Evolutionary conservation across 2,888 invertebrate species (phyloP).

Genomic region (Cephus pygmeus): DNA sequence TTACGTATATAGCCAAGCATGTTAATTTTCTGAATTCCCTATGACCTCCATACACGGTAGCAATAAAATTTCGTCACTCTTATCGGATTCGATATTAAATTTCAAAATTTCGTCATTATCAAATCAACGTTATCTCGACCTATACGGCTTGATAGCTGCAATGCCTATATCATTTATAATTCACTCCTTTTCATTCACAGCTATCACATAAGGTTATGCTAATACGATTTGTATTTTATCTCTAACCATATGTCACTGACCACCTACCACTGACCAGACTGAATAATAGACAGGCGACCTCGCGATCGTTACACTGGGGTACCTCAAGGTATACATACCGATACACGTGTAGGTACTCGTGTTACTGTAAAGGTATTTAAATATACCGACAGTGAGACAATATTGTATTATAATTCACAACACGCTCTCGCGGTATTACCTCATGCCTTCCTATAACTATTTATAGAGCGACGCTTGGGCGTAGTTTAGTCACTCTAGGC

Average conservation of each 20-base stretch:
- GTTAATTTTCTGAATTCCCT: background rate
- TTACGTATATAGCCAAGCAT: background rate
- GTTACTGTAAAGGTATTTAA: background rate
- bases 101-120: background rate
- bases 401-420: slow-evolving; percentile 52
- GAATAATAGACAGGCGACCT: slow-evolving; percentile 44
- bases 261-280: slow-evolving; percentile 49
- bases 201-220: slow-evolving; percentile 53
- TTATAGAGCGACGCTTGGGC: slow-evolving; percentile 39
- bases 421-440: slow-evolving; percentile 42
- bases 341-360: slow-evolving; percentile 4
- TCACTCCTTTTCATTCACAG: slow-evolving; percentile 48
- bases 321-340: slow-evolving; percentile 12
- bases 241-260: slow-evolving; percentile 57
- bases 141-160: slow-evolving; percentile 31
- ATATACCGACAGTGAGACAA: slow-evolving; percentile 16
- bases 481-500: background rate
- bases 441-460: slow-evolving; percentile 50
- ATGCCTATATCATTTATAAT: slow-evolving; percentile 40
- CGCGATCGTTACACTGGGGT: slow-evolving; percentile 24
- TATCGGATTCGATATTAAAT: background rate
- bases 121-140: slow-evolving; percentile 42
- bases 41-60: background rate
- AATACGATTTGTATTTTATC: slow-evolving; percentile 53
- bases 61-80: background rate